Evolutionary conservation across 2,888 invertebrate species (phyloP).

Genomic region (Pollenia labialis): DNA sequence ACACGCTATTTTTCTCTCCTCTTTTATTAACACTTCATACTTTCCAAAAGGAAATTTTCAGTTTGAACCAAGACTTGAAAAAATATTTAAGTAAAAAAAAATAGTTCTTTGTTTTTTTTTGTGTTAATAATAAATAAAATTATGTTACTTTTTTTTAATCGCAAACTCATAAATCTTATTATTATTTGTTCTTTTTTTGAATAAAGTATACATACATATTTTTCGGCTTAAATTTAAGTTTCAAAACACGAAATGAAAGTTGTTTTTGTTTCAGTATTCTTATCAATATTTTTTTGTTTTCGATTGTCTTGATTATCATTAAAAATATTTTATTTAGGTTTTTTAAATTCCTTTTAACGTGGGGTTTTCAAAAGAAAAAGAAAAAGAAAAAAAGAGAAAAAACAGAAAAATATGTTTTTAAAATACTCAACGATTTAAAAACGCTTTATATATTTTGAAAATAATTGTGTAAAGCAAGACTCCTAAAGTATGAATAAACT

Average conservation of each 20-base stretch:
- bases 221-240: constrained; percentile 51
- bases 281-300: constrained; percentile 19
- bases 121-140: background rate
- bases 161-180: constrained; percentile 39
- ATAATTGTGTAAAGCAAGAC: no score
- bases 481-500: no score
- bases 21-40: no score
- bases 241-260: constrained; percentile 68
- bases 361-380: background rate
- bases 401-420: no score
- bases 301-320: constrained; percentile 14
- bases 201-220: background rate
- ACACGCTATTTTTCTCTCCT: no score
- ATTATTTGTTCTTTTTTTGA: background rate
- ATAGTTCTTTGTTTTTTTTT: constrained; percentile 14
- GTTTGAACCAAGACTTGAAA: no score
- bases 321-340: constrained; percentile 50
- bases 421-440: no score
- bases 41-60: no score
- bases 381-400: no score
- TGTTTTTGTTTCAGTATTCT: constrained; percentile 38
- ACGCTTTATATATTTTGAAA: no score
- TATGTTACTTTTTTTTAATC: constrained; percentile 39
- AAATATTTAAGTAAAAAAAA: no score
- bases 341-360: constrained; percentile 39